Conservation (phyloP, 2,888 invertebrate species). For the Labia minor region DNA sequence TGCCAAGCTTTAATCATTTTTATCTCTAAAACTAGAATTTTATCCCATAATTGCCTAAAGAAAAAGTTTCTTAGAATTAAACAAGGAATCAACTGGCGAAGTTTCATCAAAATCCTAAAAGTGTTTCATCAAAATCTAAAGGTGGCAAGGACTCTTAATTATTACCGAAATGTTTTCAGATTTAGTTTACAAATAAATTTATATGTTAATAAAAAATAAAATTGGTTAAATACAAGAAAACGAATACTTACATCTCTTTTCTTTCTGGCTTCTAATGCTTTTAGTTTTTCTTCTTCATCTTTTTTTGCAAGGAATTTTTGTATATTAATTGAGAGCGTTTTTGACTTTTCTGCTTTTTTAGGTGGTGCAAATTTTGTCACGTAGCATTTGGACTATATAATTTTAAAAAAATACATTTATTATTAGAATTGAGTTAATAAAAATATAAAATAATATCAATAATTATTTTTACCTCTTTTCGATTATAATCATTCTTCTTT, state of each 20-base stretch:
- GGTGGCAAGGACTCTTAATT: too few relatives aligned
- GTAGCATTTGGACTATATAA: constrained; percentile 44
- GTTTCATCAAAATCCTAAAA: too few relatives aligned
- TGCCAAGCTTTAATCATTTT: too few relatives aligned
- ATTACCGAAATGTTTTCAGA: too few relatives aligned
- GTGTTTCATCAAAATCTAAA: too few relatives aligned
- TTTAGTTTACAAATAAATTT: not conserved
- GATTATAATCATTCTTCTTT: constrained; percentile 45
- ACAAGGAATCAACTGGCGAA: too few relatives aligned
- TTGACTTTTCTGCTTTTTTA: constrained; percentile 54
- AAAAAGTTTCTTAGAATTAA: too few relatives aligned
- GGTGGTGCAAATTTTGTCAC: constrained; percentile 71
- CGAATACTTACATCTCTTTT: constrained; percentile 47
- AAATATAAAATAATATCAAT: constrained; percentile 18
- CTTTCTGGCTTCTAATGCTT: constrained; percentile 48
- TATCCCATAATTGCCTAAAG: too few relatives aligned
- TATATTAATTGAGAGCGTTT: constrained; percentile 59
- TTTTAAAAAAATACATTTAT: constrained; percentile 18
- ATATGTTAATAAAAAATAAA: not conserved
- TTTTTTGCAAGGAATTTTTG: constrained; percentile 72
- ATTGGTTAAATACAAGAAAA: too few relatives aligned
- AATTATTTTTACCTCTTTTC: constrained; percentile 32
- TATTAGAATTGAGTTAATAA: not conserved
- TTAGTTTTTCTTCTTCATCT: constrained; percentile 64
- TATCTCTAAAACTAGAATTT: too few relatives aligned